Evolutionary conservation across 2,113 vertebrate species (phyloP).

Genomic region (Orcinus orca): DNA sequence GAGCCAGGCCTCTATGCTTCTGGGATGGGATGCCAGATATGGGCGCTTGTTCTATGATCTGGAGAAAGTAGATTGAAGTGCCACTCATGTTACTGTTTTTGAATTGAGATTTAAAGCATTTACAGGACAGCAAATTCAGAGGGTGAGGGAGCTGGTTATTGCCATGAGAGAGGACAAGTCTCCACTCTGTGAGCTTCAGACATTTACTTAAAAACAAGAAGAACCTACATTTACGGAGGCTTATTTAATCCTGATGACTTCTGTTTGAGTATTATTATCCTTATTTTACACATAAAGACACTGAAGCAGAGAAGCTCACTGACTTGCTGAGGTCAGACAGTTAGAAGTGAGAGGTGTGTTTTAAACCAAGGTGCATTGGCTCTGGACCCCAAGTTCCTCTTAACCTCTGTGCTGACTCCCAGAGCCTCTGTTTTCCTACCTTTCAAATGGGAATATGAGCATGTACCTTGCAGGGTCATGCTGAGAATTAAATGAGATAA

Average conservation of each 20-base stretch:
- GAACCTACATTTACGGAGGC: background rate
- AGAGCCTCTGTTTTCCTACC: background rate
- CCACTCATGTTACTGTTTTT: background rate
- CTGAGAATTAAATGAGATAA: background rate
- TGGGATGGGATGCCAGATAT: background rate
- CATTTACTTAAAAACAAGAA: background rate
- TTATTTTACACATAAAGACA: background rate
- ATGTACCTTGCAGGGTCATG: background rate
- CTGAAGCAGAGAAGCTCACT: background rate
- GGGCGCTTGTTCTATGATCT: fast-evolving
- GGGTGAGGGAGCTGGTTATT: background rate
- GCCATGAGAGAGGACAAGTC: background rate
- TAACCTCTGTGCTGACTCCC: background rate
- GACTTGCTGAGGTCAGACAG: background rate
- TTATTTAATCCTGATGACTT: background rate
- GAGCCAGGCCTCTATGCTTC: background rate
- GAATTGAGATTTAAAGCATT: background rate
- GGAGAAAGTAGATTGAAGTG: background rate
- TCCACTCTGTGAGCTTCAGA: background rate
- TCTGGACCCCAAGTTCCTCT: background rate
- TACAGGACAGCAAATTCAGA: background rate
- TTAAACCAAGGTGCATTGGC: background rate
- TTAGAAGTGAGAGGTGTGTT: background rate
- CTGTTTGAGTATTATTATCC: background rate
- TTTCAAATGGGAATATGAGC: background rate